Evolutionary conservation across 2,888 invertebrate genomes (phyloP).

Genomic region (Epirrita christyi): DNA sequence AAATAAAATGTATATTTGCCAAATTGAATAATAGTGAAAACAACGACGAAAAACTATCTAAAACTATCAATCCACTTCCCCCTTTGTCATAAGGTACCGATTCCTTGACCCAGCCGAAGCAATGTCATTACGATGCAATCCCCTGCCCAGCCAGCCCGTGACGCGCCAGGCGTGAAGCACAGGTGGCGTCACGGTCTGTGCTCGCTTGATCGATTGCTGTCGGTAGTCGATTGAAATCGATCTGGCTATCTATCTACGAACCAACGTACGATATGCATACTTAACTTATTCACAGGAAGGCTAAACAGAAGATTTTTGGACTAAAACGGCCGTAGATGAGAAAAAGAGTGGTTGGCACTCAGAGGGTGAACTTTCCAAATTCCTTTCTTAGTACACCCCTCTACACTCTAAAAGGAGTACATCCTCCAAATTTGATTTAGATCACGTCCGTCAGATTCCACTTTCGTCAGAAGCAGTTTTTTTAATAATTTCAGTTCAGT

Average conservation of each 20-base stretch:
- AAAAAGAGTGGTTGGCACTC: too few relatives aligned
- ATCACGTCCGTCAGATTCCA: too few relatives aligned
- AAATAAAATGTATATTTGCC: too few relatives aligned
- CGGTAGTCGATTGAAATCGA: neutral
- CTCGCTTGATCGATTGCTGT: slow-evolving; percentile 26
- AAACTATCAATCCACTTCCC: neutral
- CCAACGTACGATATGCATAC: neutral
- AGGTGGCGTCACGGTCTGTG: slow-evolving; percentile 57
- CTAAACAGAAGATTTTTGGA: neutral
- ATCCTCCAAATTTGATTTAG: too few relatives aligned
- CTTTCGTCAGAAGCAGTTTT: too few relatives aligned
- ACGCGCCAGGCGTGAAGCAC: slow-evolving; percentile 37
- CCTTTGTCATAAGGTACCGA: too few relatives aligned
- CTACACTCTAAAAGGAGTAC: too few relatives aligned
- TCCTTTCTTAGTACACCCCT: too few relatives aligned
- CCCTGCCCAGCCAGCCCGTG: slow-evolving; percentile 41
- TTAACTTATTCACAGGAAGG: neutral
- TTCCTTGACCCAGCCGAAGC: slow-evolving; percentile 9
- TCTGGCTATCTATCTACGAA: neutral
- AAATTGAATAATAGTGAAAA: too few relatives aligned
- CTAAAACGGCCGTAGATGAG: neutral
- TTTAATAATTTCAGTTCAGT: too few relatives aligned
- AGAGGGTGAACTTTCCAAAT: too few relatives aligned
- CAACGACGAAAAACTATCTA: too few relatives aligned
- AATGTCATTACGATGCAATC: slow-evolving; percentile 38